A percentile compares a stretch with the other conserved stretches of the same genome.
Conservation (phyloP, 53 echinoderm and acorn worm species). For the Mesocentrotus franciscanus region DNA sequence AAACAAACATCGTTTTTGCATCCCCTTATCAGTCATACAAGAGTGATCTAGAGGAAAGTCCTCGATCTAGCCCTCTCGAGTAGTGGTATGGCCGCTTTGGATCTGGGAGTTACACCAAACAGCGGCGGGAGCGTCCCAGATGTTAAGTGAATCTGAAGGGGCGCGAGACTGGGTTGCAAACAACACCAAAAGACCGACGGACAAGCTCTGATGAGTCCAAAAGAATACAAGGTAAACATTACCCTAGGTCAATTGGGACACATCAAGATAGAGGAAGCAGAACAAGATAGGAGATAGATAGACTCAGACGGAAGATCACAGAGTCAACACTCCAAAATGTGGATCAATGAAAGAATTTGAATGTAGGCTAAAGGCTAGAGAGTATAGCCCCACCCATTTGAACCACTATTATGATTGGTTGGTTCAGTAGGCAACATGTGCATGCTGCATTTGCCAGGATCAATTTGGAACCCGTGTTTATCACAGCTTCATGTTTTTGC, state of each 20-base stretch:
- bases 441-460: not conserved
- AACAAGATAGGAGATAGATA: not conserved
- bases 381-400: not conserved
- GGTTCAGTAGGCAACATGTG: slow-evolving; percentile 10
- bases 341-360: not conserved
- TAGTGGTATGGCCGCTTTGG: not conserved
- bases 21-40: not conserved
- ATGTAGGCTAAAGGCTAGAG: not conserved
- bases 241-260: not conserved
- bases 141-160: not conserved
- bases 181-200: not conserved
- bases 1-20: not conserved
- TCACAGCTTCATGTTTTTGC: not conserved
- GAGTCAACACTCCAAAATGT: not conserved
- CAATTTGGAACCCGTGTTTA: slow-evolving; percentile 2
- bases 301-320: slow-evolving; percentile 3
- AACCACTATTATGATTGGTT: not conserved
- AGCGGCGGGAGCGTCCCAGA: not conserved
- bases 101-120: not conserved
- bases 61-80: not conserved
- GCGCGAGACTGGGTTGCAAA: slow-evolving; percentile 24
- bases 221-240: slow-evolving; percentile 22
- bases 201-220: slow-evolving; percentile 43
- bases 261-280: not conserved
- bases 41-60: not conserved